Base-by-base conservation (phyloP, 2,113 vertebrate genomes). In the Plectropomus leopardus region DNA sequence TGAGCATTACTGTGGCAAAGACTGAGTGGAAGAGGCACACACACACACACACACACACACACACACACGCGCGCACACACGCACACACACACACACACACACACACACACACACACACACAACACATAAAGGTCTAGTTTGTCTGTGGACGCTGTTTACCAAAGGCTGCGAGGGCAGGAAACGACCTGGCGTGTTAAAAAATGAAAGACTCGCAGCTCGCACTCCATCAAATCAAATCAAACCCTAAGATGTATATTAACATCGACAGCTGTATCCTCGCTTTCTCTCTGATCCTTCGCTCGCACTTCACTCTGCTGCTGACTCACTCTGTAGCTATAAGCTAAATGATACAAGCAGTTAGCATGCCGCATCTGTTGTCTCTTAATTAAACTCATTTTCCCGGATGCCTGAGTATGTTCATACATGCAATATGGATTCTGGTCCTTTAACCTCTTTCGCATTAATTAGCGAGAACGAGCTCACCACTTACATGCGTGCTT, bases 1-100 rank as follows among this genome's bases (percentile, higher is more conserved):
- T 96, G 96, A 91, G 94, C 94, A 94, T 96, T 96, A 95, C 87
- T 93, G 95, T 92, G 94, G 96, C 94, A 95, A 92, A 91, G 90
- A 92, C 89, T 87, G 91, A 92, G 92, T 91, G 90, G 86, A 76
- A 78, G 76, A 90, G 75, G 81, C 77, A 83, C 72, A 78, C 24
- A 24, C 81, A 77, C 55, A 72, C 72, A 44, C 66, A 15, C 72
- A 42, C 54, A 45, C 57, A 44, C 80, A 77, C 64, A 73, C 32
- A 26, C 69, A 45, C 68, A 70, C 63, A 47, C 73, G 63, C 78
- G 60, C 42, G 69, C 48, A 69, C n/a, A 60, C 71, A 67, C 82
- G 66, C 47, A 72, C 54, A 65, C 8, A 64, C 76, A 86, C 69
- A 78, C n/a, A 23, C 78, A 72, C 71, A 78, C 80, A 45, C 66